Evolutionary conservation across 2,113 vertebrate genomes (phyloP), one percentile per base, ranked within the genome.

Genomic region (Prietella phreatophila): DNA sequence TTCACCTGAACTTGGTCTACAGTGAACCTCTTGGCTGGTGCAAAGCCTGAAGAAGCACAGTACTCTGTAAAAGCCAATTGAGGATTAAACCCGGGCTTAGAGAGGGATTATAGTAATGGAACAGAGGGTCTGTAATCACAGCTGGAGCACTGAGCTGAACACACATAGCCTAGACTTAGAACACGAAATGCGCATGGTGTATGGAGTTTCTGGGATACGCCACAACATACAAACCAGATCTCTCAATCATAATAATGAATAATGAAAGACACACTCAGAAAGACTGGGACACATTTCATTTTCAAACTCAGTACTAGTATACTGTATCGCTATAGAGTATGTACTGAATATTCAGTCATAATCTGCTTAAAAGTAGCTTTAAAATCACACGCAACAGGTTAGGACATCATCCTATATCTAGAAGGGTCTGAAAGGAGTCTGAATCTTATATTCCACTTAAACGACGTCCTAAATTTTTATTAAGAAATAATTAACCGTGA

Each of bases 31-130:
- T 82, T 61, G 56, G 56, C 80, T 82, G 80, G 80, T 82, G 80
- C 80, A 42, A 82, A 82, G 80, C 56, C 80, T 61, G 80, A 82
- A 82, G 58, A 25, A 82, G 80, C 56, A 82, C 58, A 82, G 61
- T 82, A 82, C 58, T 15, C 20, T 33, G 80, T 61, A 82, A 82
- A 82, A 82, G 56, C 33, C 80, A 82, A 82, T 42, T 82, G 80
- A 82, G 80, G 80, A 82, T 61, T 82, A 61, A 82, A 60, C 80
- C 17, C 19, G 2, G 80, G 20, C 56, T 82, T 82, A 82, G 80
- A 61, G 58, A 82, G 56, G 56, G 80, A 82, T 82, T 82, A 82
- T 58, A 39, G 80, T 82, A 61, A 82, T 27, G 80, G 56, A 42
- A 82, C 58, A 82, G 58, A 61, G 80, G 80, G 58, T 82, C 58